These are phyloP conservation scores for Hemibagrus wyckioides DNA, from an alignment of 2,113 vertebrate genomes.

Conservation along the genomic window DNA sequence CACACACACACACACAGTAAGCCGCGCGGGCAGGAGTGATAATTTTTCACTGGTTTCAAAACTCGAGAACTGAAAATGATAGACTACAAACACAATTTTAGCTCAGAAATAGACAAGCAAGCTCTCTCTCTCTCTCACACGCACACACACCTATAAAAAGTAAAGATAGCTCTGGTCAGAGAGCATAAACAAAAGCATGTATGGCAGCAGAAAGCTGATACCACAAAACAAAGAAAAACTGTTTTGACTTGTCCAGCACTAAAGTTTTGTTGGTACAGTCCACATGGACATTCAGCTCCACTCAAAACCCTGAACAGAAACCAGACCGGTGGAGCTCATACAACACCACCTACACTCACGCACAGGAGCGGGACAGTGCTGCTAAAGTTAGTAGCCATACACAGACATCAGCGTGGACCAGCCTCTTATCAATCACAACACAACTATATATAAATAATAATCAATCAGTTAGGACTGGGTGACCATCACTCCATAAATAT, in stretches of 20 bases:
- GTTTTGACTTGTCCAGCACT: not conserved
- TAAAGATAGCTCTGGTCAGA: conserved; percentile 18
- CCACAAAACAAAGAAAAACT: not conserved
- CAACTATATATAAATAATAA: not conserved
- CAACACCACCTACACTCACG: not conserved
- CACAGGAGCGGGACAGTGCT: not conserved
- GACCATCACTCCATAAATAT: not conserved
- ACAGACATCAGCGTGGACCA: not conserved
- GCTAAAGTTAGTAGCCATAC: not conserved
- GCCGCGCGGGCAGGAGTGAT: not conserved
- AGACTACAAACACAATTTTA: not conserved
- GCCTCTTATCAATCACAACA: not conserved
- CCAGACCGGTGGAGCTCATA: not conserved
- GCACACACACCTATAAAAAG: not conserved
- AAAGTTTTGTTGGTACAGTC: not conserved
- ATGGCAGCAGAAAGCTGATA: not conserved
- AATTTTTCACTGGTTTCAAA: not conserved
- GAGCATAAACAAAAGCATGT: not conserved
- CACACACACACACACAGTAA: conserved; percentile 5
- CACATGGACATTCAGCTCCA: not conserved
- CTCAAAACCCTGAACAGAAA: not conserved
- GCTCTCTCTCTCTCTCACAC: not conserved
- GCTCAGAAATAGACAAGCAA: not conserved
- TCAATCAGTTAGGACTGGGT: not conserved
- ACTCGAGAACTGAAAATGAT: not conserved